Evolutionary conservation across 2,888 invertebrate species (phyloP).

Genomic region (Zonitis immaculata): DNA sequence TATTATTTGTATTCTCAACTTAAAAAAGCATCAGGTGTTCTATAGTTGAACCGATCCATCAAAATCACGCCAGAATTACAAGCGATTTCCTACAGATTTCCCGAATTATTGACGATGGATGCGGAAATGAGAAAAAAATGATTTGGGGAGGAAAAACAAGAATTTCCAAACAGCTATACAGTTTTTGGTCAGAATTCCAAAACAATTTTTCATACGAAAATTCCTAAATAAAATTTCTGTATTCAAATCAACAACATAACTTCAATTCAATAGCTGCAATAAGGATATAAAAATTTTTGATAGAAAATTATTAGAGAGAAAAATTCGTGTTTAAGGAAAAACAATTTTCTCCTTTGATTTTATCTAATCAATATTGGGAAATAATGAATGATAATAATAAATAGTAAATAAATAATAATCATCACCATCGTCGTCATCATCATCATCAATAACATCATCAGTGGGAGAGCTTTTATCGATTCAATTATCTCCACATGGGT

Average conservation of each 20-base stretch:
- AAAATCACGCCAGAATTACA: constrained; percentile 1
- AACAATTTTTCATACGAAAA: too few species aligned
- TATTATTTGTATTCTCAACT: neutral
- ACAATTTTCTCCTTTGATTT: neutral
- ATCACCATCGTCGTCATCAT: neutral
- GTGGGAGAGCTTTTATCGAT: constrained; percentile 4
- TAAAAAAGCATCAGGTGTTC: constrained; percentile 10
- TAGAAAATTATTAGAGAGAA: too few species aligned
- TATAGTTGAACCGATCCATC: constrained; percentile 11
- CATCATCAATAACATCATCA: neutral
- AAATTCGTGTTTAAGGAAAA: too few species aligned
- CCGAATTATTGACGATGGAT: neutral
- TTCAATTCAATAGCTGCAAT: too few species aligned
- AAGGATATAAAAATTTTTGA: too few species aligned
- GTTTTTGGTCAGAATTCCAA: too few species aligned
- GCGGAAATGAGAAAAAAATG: too few species aligned
- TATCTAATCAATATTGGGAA: neutral
- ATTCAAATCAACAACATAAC: too few species aligned
- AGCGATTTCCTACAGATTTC: neutral
- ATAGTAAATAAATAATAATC: neutral
- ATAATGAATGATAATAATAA: neutral
- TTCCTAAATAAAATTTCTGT: too few species aligned
- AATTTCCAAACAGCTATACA: too few species aligned
- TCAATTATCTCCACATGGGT: constrained; percentile 5
- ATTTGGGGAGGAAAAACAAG: too few species aligned